These are phyloP conservation scores for Metaphire vulgaris DNA, from an alignment of 1,140 invertebrate species.

Conservation along the genomic window DNA sequence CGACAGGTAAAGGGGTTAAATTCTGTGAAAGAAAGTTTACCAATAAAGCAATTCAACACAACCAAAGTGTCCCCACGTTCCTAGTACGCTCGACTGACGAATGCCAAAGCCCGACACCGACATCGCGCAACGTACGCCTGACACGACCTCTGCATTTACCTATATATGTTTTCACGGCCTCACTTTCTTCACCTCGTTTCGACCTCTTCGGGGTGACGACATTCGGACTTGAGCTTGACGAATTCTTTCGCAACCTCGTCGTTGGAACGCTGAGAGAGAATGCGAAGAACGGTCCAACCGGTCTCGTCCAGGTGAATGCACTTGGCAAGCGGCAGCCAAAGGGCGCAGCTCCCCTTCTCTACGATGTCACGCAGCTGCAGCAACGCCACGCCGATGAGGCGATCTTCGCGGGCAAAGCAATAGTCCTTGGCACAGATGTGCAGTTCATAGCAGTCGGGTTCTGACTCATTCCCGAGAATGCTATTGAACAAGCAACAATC, in stretches of 20 bases:
- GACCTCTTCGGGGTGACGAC: slow-evolving; percentile 55
- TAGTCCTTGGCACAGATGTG: slow-evolving; percentile 99
- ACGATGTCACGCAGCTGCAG: slow-evolving; percentile 93
- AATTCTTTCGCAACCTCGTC: slow-evolving; percentile 99
- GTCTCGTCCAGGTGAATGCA: slow-evolving; percentile 98
- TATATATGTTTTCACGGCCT: too few species aligned
- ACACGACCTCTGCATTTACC: too few species aligned
- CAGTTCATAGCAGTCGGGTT: slow-evolving; percentile 89
- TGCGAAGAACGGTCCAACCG: slow-evolving; percentile 96
- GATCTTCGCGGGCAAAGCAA: slow-evolving; percentile 93
- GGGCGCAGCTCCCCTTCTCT: slow-evolving; percentile 82
- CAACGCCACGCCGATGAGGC: slow-evolving; percentile 94
- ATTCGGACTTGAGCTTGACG: slow-evolving; percentile 96
- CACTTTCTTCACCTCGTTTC: too few species aligned
- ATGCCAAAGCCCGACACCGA: too few species aligned
- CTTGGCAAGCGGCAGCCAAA: slow-evolving; percentile 87
- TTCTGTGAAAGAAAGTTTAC: too few species aligned
- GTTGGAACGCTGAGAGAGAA: slow-evolving; percentile 92
- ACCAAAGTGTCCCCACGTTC: too few species aligned
- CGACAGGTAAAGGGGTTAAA: too few species aligned
- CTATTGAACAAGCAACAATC: slow-evolving; percentile 58
- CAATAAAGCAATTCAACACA: too few species aligned
- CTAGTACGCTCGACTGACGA: too few species aligned
- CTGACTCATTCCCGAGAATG: slow-evolving; percentile 94
- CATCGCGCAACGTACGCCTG: too few species aligned